Evolutionary conservation across 2,888 invertebrate species (phyloP).

Genomic region (Stenoptilia bipunctidactyla): DNA sequence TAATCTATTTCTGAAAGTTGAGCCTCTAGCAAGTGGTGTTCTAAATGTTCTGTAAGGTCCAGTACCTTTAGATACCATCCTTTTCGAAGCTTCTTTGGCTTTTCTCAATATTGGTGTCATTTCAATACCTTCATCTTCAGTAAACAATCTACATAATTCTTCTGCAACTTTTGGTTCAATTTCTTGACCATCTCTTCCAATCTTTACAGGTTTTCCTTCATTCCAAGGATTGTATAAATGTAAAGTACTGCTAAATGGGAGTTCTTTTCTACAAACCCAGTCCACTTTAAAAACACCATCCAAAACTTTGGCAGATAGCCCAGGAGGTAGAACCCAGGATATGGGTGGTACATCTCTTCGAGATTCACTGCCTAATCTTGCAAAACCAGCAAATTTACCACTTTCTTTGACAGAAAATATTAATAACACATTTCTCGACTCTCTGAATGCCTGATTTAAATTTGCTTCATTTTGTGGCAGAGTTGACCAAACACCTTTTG

Average conservation of each 20-base stretch:
- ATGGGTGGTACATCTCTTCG: conserved; percentile 90
- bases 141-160: conserved; percentile 93
- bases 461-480: conserved; percentile 97
- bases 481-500: conserved; percentile 97
- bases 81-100: conserved; percentile 86
- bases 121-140: conserved; percentile 92
- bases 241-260: conserved; percentile 91
- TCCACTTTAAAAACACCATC: conserved; percentile 97
- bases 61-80: conserved; percentile 65
- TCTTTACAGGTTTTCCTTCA: conserved; percentile 98
- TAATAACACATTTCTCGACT: conserved; percentile 92
- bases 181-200: conserved; percentile 98
- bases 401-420: conserved; percentile 99
- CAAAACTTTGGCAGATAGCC: conserved; percentile 90
- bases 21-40: conserved; percentile 55
- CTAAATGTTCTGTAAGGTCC: conserved; percentile 61
- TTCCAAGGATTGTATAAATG: conserved; percentile 98
- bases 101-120: conserved; percentile 88
- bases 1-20: conserved; percentile 64
- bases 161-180: conserved; percentile 96
- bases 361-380: conserved; percentile 89
- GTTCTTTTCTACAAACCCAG: conserved; percentile 96
- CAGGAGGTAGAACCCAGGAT: conserved; percentile 95
- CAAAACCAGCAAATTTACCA: conserved; percentile 95
- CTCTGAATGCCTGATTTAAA: conserved; percentile 93